These are phyloP conservation scores for Drosophila nr. perissopoda DNA, from an alignment of 2,888 invertebrate genomes.

Conservation along the genomic window DNA sequence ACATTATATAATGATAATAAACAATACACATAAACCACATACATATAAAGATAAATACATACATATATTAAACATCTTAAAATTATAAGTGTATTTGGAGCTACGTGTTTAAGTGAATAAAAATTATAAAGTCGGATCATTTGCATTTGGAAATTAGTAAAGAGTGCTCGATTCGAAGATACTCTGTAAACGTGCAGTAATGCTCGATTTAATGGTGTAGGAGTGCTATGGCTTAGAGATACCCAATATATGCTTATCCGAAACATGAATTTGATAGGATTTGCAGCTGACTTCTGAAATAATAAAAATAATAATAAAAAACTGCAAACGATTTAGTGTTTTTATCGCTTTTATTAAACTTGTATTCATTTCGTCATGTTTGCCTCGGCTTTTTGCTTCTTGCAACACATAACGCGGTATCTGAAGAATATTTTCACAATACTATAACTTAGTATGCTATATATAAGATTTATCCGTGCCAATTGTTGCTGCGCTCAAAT, in stretches of 20 bases:
- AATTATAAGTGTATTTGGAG: constrained; percentile 81
- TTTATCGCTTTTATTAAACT: constrained; percentile 78
- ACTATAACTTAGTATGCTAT: constrained; percentile 54
- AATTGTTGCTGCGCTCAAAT: constrained; percentile 48
- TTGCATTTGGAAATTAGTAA: constrained; percentile 3
- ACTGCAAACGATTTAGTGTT: constrained; percentile 43
- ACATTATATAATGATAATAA: constrained; percentile 71
- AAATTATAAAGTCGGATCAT: constrained; percentile 65
- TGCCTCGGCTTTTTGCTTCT: constrained; percentile 33
- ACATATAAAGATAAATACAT: constrained; percentile 69
- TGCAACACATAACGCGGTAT: constrained; percentile 49
- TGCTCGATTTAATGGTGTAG: neutral
- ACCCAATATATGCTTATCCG: neutral
- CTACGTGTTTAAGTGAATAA: constrained; percentile 81
- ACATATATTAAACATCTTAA: constrained; percentile 77
- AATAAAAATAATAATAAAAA: neutral
- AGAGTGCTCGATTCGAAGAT: neutral
- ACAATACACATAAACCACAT: constrained; percentile 67
- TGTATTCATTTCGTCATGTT: constrained; percentile 79
- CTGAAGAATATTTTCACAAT: constrained; percentile 49
- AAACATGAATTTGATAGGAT: neutral
- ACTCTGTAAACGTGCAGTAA: neutral
- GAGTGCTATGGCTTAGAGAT: neutral
- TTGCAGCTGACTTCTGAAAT: neutral
- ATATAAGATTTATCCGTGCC: constrained; percentile 46